Base-by-base conservation (phyloP, 2,888 invertebrate species). In the Hetaerina titia region DNA sequence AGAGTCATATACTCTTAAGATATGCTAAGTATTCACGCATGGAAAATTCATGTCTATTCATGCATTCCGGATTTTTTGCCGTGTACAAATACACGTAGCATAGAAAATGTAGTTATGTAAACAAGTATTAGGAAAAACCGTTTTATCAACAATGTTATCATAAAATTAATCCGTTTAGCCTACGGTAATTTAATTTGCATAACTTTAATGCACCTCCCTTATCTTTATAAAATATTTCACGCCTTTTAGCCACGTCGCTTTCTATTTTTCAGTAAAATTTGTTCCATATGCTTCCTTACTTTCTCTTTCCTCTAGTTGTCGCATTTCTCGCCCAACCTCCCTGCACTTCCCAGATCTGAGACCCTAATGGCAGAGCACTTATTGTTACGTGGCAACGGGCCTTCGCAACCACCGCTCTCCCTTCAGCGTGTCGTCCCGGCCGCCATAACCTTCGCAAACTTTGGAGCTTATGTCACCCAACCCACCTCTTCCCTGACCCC, bases 371-470 rank as follows among this genome's bases (percentile, higher is more conserved):
- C 25, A 15, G 15, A 60, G 64, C 64, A 19, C 64, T 64, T 64
- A 90, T 90, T 90, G 90, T 90, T 90, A 90, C 90, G 45, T 69
- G 90, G 64, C 60, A 19, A 90, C 63, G 90, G 63, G 19, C 25
- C 63, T 88, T 88, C 57, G 17, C 58, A 64, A 58, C 64, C 64
- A 45, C 64, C 57, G 15, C 90, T 63, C 63, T 90, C 90, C 60
- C 90, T 64, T 81, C 13, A 25, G 81, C 81, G 13, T 13, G n/a
- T 81, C 81, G 22, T 81, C 31, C 31, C 25, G 15, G 22, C 22
- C 31, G 81, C 81, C 25, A 81, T 81, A 81, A 31, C 81, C 31
- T 81, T 31, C 81, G 81, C 81, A 81, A 31, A 81, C 81, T 81
- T 81, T 25, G 5, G 81, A 81, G 25, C 81, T 81, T 31, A 81